Evolutionary conservation across 2,113 vertebrate genomes (phyloP), one percentile per base, ranked within the genome.

Genomic region (Tor tambroides): DNA sequence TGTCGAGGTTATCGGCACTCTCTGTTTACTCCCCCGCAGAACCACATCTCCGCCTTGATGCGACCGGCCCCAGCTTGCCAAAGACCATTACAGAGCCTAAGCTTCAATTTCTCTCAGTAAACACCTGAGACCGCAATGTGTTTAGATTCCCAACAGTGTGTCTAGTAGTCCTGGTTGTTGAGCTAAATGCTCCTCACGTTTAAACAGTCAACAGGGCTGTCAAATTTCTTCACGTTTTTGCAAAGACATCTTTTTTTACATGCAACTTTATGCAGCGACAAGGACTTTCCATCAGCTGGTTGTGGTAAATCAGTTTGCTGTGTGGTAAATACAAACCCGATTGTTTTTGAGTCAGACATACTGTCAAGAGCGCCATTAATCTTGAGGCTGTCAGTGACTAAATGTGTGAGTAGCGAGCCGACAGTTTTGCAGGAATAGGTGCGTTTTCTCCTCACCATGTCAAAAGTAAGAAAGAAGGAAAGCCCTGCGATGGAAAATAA

Each of bases 61-160:
- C 51, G 76, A 86, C 74, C 35, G 32, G 71, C 46, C 85, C 49
- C 28, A 59, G 83, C 71, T 87, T 81, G 77, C 76, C 72, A 54
- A 83, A 87, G 78, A 32, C 69, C 71, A 88, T 88, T 87, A 83
- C 28, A 65, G 71, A 77, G 67, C 71, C 59, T 78, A 71, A 65
- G 38, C 81, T 88, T 79, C 78, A 86, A 90, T 90, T 90, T 88
- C 69, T 85, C 59, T 77, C 85, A 30, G 89, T 86, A 87, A 88
- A 88, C 83, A 88, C 61, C 87, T 51, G 77, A 86, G 59, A 77
- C 87, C 3, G 26, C 71, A 51, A 43, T 84, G 74, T 71, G 69
- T 78, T 88, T 88, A 76, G 77, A 81, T 76, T 63, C 63, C 49
- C 59, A 28, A 59, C 61, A 65, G 51, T 63, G 38, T 23, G 71